Conservation (phyloP, 2,113 vertebrate species). For the Lichenostomus cassidix region DNA sequence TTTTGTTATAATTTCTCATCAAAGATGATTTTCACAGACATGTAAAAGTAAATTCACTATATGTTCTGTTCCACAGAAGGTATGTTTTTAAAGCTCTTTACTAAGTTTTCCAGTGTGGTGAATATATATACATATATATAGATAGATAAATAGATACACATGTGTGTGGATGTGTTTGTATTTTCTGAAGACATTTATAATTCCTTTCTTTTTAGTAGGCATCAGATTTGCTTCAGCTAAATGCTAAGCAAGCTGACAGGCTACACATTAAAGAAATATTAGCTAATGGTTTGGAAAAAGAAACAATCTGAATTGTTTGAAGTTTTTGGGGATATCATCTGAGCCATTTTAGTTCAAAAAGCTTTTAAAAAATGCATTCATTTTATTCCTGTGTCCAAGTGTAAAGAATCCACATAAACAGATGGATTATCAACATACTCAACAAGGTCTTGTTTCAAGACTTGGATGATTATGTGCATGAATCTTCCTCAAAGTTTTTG, state of each 20-base stretch:
- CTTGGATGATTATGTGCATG: neutral
- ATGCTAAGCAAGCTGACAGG: neutral
- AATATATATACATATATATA: rapidly evolving
- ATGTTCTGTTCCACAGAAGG: neutral
- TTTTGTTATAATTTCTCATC: neutral
- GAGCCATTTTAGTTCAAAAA: neutral
- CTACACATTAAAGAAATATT: neutral
- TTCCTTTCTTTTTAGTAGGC: neutral
- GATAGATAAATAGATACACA: rapidly evolving
- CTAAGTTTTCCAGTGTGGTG: neutral
- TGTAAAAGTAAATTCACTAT: neutral
- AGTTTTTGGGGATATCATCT: neutral
- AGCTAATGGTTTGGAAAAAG: neutral
- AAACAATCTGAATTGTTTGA: neutral
- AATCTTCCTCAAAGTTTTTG: neutral
- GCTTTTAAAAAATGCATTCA: neutral
- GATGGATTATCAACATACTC: neutral
- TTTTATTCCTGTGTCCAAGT: neutral
- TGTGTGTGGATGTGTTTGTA: too few species aligned
- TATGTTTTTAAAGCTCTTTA: neutral
- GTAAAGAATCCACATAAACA: neutral
- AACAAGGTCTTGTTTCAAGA: neutral
- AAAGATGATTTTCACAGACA: neutral
- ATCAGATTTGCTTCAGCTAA: neutral
- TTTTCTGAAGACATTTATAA: neutral